These are phyloP conservation scores for Agrilus mali DNA, from an alignment of 2,888 invertebrate genomes.

Conservation along the genomic window DNA sequence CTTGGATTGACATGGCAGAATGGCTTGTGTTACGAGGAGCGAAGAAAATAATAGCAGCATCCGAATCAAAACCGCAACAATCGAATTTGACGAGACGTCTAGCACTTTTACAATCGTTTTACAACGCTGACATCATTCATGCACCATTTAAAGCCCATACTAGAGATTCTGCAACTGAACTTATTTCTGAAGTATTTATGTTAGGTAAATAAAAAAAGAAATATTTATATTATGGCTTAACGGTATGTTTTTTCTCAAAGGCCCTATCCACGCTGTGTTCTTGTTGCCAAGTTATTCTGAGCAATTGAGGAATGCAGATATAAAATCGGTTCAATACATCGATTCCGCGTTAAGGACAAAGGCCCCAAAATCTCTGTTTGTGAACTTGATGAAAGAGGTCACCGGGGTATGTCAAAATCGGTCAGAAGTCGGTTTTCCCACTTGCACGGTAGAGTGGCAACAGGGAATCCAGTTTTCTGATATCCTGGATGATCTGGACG, in stretches of 20 bases:
- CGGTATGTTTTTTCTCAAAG: slow-evolving; percentile 3
- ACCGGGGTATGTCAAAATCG: slow-evolving; percentile 25
- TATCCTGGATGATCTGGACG: slow-evolving; percentile 23
- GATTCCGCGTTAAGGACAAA: slow-evolving; percentile 25
- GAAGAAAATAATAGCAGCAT: slow-evolving; percentile 63
- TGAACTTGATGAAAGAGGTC: slow-evolving; percentile 25
- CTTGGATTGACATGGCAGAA: slow-evolving; percentile 47
- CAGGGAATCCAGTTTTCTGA: slow-evolving; percentile 23
- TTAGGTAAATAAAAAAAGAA: slow-evolving; percentile 11
- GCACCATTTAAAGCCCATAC: slow-evolving; percentile 23
- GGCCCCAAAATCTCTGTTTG: slow-evolving; percentile 27
- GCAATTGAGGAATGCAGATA: slow-evolving; percentile 18
- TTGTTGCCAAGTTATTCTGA: slow-evolving; percentile 21
- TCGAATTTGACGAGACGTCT: slow-evolving; percentile 30
- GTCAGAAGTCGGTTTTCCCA: slow-evolving; percentile 25
- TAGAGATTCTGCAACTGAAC: slow-evolving; percentile 20
- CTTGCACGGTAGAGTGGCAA: slow-evolving; percentile 27
- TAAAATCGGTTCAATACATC: slow-evolving; percentile 26
- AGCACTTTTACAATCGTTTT: slow-evolving; percentile 24
- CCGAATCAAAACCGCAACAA: slow-evolving; percentile 72
- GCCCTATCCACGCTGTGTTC: slow-evolving; percentile 26
- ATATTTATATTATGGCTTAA: no score
- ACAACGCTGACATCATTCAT: slow-evolving; percentile 24
- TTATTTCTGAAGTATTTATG: slow-evolving; percentile 21
- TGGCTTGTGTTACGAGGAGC: slow-evolving; percentile 81